phyloP scores from a whole-genome alignment of 2,113 vertebrate species.

The Festucalex cinctus region DNA sequence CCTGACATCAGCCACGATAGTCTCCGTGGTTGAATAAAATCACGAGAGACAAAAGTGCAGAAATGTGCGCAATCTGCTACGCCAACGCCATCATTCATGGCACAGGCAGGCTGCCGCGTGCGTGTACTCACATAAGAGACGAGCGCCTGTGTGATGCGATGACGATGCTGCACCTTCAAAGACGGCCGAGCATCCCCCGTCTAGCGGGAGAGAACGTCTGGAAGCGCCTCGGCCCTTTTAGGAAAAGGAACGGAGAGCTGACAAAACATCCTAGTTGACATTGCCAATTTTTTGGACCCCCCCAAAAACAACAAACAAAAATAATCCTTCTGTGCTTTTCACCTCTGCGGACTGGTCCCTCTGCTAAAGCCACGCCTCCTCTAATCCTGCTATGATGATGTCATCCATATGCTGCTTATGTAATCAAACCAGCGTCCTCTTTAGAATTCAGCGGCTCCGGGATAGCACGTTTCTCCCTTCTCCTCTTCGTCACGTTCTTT shows the following conservation, averaged over 20 bases:
- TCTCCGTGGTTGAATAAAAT: neutral
- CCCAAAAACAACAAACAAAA: neutral
- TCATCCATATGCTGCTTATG: constrained; percentile 53
- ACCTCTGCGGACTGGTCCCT: constrained; percentile 16
- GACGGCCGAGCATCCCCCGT: neutral
- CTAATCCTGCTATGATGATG: constrained; percentile 63
- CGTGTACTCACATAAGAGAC: neutral
- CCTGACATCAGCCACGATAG: neutral
- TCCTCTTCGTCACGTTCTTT: constrained; percentile 14
- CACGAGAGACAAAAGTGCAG: neutral
- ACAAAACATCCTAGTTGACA: constrained; percentile 17
- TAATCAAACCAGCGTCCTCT: constrained; percentile 59
- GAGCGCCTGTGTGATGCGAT: neutral
- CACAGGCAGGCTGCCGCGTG: neutral
- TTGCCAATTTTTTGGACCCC: constrained; percentile 15
- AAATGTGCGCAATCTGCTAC: neutral
- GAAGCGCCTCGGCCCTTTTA: constrained; percentile 1
- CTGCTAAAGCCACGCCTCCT: constrained; percentile 22
- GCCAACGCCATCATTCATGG: neutral
- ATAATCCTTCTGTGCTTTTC: constrained; percentile 40
- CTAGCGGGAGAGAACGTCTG: neutral
- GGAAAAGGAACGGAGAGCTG: constrained; percentile 7
- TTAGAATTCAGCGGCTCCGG: neutral
- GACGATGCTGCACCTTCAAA: neutral
- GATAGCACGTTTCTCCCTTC: constrained; percentile 9